phyloP scores from a whole-genome alignment of 2,113 vertebrate species.

The Pangasianodon hypophthalmus region DNA sequence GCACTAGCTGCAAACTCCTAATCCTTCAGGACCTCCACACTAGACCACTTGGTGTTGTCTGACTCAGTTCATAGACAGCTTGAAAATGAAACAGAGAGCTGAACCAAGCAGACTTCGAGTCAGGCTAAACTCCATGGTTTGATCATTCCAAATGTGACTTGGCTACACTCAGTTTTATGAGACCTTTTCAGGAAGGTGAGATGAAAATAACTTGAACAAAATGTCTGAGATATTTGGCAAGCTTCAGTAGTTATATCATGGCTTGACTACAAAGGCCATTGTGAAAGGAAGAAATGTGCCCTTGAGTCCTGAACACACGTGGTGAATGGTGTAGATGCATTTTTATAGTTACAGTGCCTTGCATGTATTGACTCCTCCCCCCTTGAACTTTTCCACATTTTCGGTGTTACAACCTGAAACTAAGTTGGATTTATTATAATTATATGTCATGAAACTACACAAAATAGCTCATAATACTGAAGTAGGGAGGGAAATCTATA shows the following conservation, averaged over 20 bases:
- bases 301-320: slow-evolving; percentile 18
- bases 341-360: not conserved
- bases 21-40: not conserved
- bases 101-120: not conserved
- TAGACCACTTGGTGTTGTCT: not conserved
- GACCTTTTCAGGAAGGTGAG: slow-evolving; percentile 22
- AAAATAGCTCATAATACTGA: not conserved
- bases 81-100: not conserved
- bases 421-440: too few species aligned
- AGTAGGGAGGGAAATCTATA: not conserved
- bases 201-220: slow-evolving; percentile 46
- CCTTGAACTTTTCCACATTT: not conserved
- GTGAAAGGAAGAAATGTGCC: slow-evolving; percentile 41
- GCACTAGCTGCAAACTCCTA: not conserved
- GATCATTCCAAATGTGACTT: slow-evolving; percentile 11
- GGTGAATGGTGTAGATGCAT: not conserved
- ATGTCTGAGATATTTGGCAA: slow-evolving; percentile 48
- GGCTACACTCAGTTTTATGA: slow-evolving; percentile 17
- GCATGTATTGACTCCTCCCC: not conserved
- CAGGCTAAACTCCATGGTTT: not conserved
- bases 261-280: slow-evolving; percentile 20
- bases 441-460: too few species aligned
- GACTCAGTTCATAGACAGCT: not conserved
- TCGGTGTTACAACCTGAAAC: not conserved
- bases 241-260: slow-evolving; percentile 5